Percentiles rank a stretch among this genome's conserved stretches.
phyloP scores from a whole-genome alignment of 2,113 vertebrate genomes.

The Callaeas wilsoni region DNA sequence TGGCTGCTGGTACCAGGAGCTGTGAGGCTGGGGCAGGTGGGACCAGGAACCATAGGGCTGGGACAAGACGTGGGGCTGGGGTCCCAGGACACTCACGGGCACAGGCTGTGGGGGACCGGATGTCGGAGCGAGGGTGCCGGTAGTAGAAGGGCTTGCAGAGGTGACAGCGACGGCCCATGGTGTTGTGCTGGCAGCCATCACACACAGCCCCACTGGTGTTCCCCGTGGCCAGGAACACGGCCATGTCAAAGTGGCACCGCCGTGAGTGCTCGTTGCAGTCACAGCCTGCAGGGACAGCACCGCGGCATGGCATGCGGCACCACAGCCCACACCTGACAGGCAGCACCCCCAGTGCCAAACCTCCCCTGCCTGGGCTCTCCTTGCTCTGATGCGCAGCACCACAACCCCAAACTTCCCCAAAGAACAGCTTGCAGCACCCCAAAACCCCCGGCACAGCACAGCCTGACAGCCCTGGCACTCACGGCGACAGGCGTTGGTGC shows the following conservation, averaged over 20 bases:
- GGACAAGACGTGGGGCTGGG: neutral
- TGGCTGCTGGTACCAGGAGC: neutral
- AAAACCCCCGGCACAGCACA: neutral
- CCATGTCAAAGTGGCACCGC: constrained; percentile 93
- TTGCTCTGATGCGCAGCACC: neutral
- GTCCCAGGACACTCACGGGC: constrained; percentile 55
- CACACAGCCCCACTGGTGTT: constrained; percentile 77
- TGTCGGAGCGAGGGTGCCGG: constrained; percentile 68
- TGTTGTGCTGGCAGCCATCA: constrained; percentile 80
- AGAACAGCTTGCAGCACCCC: neutral
- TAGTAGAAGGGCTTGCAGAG: constrained; percentile 85
- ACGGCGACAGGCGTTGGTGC: constrained; percentile 89
- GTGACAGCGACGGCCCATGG: constrained; percentile 80
- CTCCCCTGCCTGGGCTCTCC: neutral
- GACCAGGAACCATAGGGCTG: rapidly evolving
- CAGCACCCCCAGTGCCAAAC: neutral
- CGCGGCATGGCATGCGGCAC: rapidly evolving
- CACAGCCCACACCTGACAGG: neutral
- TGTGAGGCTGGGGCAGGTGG: neutral
- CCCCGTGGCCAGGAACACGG: constrained; percentile 81
- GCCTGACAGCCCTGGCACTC: neutral
- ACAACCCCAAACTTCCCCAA: neutral
- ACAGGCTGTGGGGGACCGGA: constrained; percentile 61
- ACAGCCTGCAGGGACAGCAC: constrained; percentile 71
- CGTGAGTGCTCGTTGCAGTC: constrained; percentile 83